Conservation (phyloP, 2,888 invertebrate species). For the Cerastis leucographa region DNA sequence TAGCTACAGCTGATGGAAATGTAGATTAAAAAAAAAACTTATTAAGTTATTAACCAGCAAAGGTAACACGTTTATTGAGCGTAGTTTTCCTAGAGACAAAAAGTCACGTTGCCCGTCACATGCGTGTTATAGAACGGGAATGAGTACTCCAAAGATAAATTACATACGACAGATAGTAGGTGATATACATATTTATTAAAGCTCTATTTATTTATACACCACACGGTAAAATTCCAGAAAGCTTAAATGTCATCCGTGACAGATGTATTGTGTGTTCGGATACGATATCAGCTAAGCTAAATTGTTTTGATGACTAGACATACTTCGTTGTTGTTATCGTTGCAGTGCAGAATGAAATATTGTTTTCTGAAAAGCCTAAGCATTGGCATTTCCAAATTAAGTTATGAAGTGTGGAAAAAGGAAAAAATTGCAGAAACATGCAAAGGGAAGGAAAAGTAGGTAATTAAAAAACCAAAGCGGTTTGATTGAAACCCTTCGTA, state of each 20-base stretch:
- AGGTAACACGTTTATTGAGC: constrained; percentile 42
- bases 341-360: not conserved
- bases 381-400: not conserved
- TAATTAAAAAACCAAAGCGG: not conserved
- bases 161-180: constrained; percentile 32
- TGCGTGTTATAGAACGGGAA: constrained; percentile 63
- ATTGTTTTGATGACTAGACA: not conserved
- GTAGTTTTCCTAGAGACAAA: constrained; percentile 64
- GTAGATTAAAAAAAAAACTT: constrained; percentile 9
- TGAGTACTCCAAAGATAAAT: constrained; percentile 59
- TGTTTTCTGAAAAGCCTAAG: not conserved
- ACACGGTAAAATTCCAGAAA: constrained; percentile 33
- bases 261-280: not conserved
- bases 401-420: not conserved
- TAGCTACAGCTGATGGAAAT: not conserved
- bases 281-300: not conserved
- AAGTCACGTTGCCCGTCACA: constrained; percentile 73
- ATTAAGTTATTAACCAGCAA: constrained; percentile 20
- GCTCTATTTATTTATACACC: not conserved
- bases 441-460: not conserved
- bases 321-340: not conserved
- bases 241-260: not conserved
- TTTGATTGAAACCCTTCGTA: constrained; percentile 6
- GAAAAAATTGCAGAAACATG: constrained; percentile 8
- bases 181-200: constrained; percentile 26